Base-by-base conservation (phyloP, 2,888 invertebrate genomes). In the Coleophora deauratella region DNA sequence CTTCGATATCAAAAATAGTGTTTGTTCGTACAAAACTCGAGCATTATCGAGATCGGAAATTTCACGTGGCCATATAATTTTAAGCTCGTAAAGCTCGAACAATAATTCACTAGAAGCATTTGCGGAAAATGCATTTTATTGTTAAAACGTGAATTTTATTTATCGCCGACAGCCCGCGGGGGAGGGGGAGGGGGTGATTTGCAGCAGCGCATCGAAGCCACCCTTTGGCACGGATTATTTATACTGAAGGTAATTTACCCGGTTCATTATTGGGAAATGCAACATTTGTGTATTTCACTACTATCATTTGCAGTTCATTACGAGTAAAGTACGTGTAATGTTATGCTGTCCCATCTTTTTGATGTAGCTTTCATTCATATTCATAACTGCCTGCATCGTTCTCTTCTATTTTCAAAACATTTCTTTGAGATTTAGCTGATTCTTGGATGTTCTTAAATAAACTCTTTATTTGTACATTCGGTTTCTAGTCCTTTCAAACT, bases 61-160 rank as follows among this genome's bases (percentile, higher is more conserved):
- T 84, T 82, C 80, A 81, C 79, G 75, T 78, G 80, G 69, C 73
- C 76, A 78, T 84, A 82, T 84, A 84, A 85, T 85, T 85, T 85
- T 84, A 82, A 85, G 80, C 84, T 84, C 84, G 79, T 85, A 84
- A 84, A 85, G 79, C 80, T 67, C 63, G 72, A 57, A 72, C 74
- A 73, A 84, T 84, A 84, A 84, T 79, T 84, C 82, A 81, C 72
- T 57, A 73, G 78, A 67, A 80, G 80, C 84, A 84, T 85, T 85
- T 84, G 84, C 82, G 84, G 85, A 84, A 85, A 84, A 85, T 84
- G 82, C 84, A 85, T 84, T 85, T 85, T 85, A 85, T 85, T 85
- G 84, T 84, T 85, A 84, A 85, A 84, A 84, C 84, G 84, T 84
- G 84, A 85, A 85, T 84, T 85, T 85, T 85, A 84, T 84, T 84